Percentiles rank a stretch among this genome's conserved stretches.
Evolutionary conservation across 2,113 vertebrate species (phyloP).

Genomic region (Oreamnos americanus): DNA sequence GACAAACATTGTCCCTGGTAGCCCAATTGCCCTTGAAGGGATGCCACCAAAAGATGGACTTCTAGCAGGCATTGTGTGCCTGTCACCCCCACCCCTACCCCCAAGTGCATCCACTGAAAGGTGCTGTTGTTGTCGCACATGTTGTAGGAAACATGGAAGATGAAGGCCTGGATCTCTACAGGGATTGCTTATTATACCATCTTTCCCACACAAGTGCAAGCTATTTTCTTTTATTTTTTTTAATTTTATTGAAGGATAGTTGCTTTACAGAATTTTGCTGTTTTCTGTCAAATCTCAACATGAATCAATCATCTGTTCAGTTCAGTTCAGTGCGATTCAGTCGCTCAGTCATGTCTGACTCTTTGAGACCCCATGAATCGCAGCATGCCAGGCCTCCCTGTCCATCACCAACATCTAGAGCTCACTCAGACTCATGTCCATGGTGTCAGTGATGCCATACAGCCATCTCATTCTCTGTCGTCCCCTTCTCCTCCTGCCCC

Average conservation of each 20-base stretch:
- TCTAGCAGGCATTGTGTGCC: not conserved
- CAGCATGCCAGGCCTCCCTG: too few relatives aligned
- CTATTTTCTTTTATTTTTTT: not conserved
- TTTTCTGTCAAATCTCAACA: not conserved
- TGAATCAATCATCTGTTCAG: not conserved
- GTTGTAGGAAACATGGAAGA: not conserved
- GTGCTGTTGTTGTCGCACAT: not conserved
- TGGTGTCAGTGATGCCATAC: too few relatives aligned
- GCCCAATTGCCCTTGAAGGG: not conserved
- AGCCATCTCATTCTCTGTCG: too few relatives aligned
- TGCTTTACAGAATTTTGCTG: not conserved
- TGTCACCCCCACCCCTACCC: not conserved
- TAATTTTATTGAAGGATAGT: not conserved
- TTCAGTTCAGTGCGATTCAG: not conserved
- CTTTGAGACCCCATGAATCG: too few relatives aligned
- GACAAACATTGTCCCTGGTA: not conserved
- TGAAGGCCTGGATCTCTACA: not conserved
- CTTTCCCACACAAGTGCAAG: not conserved
- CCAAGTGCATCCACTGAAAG: not conserved
- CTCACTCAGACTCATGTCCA: too few relatives aligned
- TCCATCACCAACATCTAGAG: too few relatives aligned
- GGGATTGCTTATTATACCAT: not conserved
- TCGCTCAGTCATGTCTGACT: rapidly evolving
- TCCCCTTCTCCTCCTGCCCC: too few relatives aligned
- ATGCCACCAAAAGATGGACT: not conserved